A percentile compares a stretch with the other conserved stretches of the same genome.
These are phyloP conservation scores for Eustalomyia histrio DNA, from an alignment of 2,888 invertebrate genomes.

Conservation along the genomic window DNA sequence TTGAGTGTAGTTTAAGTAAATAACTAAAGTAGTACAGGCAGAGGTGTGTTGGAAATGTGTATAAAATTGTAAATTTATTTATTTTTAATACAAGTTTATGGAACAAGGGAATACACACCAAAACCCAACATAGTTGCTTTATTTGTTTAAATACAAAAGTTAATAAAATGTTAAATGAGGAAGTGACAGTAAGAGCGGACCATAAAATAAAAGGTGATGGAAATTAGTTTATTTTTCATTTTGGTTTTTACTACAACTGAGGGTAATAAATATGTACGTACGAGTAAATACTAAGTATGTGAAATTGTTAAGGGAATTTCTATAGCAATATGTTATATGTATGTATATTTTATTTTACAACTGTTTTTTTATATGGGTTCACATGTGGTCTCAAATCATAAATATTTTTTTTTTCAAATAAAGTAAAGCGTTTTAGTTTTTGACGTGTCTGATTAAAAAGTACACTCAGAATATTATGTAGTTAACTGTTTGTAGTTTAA, in stretches of 20 bases:
- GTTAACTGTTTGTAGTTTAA: no score
- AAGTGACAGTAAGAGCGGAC: background rate
- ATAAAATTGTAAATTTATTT: conserved; percentile 46
- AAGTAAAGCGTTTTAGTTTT: no score
- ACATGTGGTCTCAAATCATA: no score
- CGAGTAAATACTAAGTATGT: background rate
- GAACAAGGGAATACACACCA: conserved; percentile 34
- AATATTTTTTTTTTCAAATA: no score
- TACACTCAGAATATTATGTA: no score
- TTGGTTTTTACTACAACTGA: conserved; percentile 47
- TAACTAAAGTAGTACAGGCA: background rate
- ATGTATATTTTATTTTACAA: no score
- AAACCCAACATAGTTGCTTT: background rate
- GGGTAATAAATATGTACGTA: conserved; percentile 36
- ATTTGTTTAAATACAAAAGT: conserved; percentile 25
- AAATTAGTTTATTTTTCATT: conserved; percentile 47
- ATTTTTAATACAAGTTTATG: conserved; percentile 38
- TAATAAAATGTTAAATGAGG: conserved; percentile 4
- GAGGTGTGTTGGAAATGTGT: conserved; percentile 5
- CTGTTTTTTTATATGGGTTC: no score
- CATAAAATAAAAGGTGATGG: conserved; percentile 33
- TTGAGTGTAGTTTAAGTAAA: conserved; percentile 5
- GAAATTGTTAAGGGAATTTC: conserved; percentile 20
- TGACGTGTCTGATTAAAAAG: no score
- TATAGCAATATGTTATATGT: background rate